Evolutionary conservation across 2,888 invertebrate species (phyloP), one percentile per base, ranked within the genome.

Genomic region (Oxytorus armatus): DNA sequence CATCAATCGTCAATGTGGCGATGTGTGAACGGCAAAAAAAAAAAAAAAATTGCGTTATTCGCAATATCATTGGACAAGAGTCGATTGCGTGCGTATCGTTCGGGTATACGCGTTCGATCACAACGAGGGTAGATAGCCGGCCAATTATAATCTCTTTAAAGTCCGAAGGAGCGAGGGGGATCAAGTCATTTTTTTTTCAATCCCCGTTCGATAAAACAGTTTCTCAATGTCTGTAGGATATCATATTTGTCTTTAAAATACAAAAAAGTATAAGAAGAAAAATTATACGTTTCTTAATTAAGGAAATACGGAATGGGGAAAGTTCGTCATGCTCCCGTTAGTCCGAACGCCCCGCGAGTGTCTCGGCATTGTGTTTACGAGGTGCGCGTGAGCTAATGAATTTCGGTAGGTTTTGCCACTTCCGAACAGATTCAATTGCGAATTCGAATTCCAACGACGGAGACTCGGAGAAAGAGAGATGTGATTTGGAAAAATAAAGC

Each of bases 1-100:
- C 36, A 36, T 70, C 44, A 49, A 57, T 14, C 44, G 55, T 55
- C 16, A 55, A 14, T 47, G 42, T 61, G 51, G 73, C 57, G 49
- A 49, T 29, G 49, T 51, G 66, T 16, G 18, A 14, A 29, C 10
- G 29, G 23, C 7, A n/a, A n/a, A 51, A 51, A 53, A 1, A 16
- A 21, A 55, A 69, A 84, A 82, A 78, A 81, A 83, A 84, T 77
- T 55, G 86, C 70, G 77, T 86, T 86, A 88, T 86, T 86, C 85
- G 83, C 36, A 86, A 87, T 88, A 86, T n/a, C n/a, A 87, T 85
- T 82, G 84, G 83, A 61, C 55, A 14, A n/a, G 66, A 53, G 77
- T 73, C 80, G 84, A 86, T 86, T 82, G 84, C 79, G 77, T n/a
- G n/a, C n/a, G n/a, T n/a, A n/a, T n/a, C 66, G 66, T 66, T 66